Base-by-base conservation (phyloP, 2,797 vertebrate genomes). In the Uromys caudimaculatus region DNA sequence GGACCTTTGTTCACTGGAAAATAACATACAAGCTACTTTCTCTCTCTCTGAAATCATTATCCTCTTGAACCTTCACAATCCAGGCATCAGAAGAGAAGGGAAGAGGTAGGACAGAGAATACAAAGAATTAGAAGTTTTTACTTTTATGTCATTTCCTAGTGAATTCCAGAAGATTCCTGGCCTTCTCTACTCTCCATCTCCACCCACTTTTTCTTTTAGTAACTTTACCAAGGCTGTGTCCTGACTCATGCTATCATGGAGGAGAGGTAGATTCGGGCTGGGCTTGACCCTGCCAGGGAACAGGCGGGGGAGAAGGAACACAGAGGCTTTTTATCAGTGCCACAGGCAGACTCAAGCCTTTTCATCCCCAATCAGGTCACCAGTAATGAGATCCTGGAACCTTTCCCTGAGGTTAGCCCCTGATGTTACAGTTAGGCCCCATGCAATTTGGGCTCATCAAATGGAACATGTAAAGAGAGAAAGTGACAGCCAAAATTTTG, bases 301-400 rank as follows among this genome's bases (percentile, higher is more conserved):
- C 35, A 58, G 82, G 62, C 38, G 24, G 47, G 32, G 69, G 1
- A 17, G 76, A 69, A 84, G 76, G 89, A 93, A 89, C 86, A 27
- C 6, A 4, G 79, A 73, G 71, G 88, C 76, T 96, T 92, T 69
- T 75, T 69, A 62, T 75, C 84, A 76, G 62, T 12, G 95, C 93
- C 95, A 95, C n/a, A 27, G 88, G 95, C 95, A 17, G 8, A 58
- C 52, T 21, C 60, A 3, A 50, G 89, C 79, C 97, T 69, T 89
- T 97, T 97, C 97, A 89, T 90, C 84, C 58, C 88, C 94, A 97
- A 90, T 96, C 96, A 95, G 95, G 92, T 96, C 96, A 93, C 86
- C 94, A 97, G 95, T 88, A 93, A 82, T 89, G 95, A 97, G 93
- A 97, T 88, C 93, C 93, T 27, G 87, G 89, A 95, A 87, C 19